These are phyloP conservation scores for Streptopelia turtur DNA, from an alignment of 2,797 vertebrate genomes.

Conservation along the genomic window DNA sequence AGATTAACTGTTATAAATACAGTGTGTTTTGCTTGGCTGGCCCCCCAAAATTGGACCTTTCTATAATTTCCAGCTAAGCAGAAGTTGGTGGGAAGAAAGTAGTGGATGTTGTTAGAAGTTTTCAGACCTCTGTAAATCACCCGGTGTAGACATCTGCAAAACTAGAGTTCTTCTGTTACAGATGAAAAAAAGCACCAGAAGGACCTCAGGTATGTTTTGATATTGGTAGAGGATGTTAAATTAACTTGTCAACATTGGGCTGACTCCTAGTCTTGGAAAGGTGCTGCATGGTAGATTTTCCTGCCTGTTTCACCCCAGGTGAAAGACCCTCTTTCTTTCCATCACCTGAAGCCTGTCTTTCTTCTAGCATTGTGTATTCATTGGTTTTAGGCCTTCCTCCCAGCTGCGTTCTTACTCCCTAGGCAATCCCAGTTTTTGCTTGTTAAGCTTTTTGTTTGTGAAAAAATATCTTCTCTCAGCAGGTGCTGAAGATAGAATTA, in stretches of 20 bases:
- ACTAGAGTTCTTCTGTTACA: not conserved
- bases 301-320: not conserved
- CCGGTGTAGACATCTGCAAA: not conserved
- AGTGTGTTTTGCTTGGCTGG: not conserved
- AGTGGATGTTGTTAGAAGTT: not conserved
- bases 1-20: not conserved
- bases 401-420: not conserved
- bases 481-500: constrained; percentile 10
- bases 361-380: not conserved
- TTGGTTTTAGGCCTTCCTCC: not conserved
- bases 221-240: not conserved
- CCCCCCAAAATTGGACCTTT: not conserved
- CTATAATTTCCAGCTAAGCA: not conserved
- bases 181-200: not conserved
- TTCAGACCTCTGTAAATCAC: not conserved
- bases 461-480: not conserved
- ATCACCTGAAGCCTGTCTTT: not conserved
- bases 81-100: not conserved
- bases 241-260: not conserved
- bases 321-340: not conserved
- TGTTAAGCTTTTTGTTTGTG: not conserved
- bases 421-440: not conserved
- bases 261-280: not conserved
- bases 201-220: not conserved
- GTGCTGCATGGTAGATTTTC: not conserved